These are phyloP conservation scores for Ephialtes manifestator DNA, from an alignment of 2,888 invertebrate genomes.

Conservation along the genomic window DNA sequence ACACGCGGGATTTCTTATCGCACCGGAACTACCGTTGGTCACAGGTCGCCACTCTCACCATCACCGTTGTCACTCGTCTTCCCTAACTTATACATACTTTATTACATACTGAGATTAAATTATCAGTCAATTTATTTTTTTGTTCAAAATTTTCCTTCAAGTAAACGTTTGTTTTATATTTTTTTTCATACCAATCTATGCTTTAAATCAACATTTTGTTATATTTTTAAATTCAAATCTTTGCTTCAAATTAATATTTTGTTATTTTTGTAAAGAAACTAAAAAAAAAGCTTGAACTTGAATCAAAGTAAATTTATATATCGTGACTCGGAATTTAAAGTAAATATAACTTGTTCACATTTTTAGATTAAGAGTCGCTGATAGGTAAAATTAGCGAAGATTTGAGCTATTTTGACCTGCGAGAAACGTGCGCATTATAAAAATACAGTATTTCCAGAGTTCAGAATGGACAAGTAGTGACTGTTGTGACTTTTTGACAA, in stretches of 20 bases:
- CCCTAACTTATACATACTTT: slow-evolving; percentile 34
- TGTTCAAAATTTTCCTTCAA: neutral
- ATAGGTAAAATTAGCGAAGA: neutral
- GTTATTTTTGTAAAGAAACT: neutral
- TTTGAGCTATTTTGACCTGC: neutral
- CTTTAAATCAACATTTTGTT: too few relatives aligned
- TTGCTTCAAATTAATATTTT: neutral
- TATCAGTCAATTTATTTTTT: neutral
- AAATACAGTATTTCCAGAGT: too few relatives aligned
- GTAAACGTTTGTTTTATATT: too few relatives aligned
- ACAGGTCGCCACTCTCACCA: neutral
- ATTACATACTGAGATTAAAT: neutral
- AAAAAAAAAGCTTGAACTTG: neutral
- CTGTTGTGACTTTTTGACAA: too few relatives aligned
- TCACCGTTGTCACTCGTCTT: slow-evolving; percentile 12
- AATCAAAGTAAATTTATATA: neutral
- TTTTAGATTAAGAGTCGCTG: neutral
- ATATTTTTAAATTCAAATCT: neutral
- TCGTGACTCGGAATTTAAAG: neutral
- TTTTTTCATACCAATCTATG: too few relatives aligned
- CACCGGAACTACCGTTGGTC: slow-evolving; percentile 37
- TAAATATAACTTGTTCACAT: slow-evolving; percentile 3
- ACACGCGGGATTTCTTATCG: slow-evolving; percentile 20
- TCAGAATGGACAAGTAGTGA: too few relatives aligned
- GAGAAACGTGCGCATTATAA: neutral